Evolutionary conservation across 2,113 vertebrate genomes (phyloP).

Genomic region (Lontra canadensis): DNA sequence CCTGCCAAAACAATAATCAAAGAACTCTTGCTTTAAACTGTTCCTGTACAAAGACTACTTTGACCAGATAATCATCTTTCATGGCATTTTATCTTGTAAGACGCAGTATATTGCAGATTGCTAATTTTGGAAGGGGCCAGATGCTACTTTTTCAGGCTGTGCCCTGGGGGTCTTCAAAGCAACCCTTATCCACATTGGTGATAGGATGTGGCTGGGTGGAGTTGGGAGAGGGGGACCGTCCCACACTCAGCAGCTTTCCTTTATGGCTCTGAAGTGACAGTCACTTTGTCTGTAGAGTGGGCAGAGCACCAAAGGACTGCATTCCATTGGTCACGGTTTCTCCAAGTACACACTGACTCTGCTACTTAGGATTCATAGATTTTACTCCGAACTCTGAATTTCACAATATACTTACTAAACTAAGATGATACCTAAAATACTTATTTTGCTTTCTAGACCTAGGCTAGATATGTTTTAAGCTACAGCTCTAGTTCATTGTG

Average conservation of each 20-base stretch:
- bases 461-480: slow-evolving; percentile 67
- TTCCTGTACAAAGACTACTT: slow-evolving; percentile 77
- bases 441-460: slow-evolving; percentile 62
- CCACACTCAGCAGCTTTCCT: slow-evolving; percentile 43
- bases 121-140: slow-evolving; percentile 77
- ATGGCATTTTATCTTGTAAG: slow-evolving; percentile 73
- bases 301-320: slow-evolving; percentile 75
- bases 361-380: neutral
- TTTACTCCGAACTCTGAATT: slow-evolving; percentile 43
- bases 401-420: slow-evolving; percentile 50
- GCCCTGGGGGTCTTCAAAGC: slow-evolving; percentile 77
- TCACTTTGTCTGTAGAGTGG: neutral
- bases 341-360: neutral
- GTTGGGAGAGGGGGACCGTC: neutral
- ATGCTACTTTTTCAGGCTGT: slow-evolving; percentile 73
- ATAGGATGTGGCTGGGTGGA: neutral
- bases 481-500: slow-evolving; percentile 74
- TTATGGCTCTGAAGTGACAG: slow-evolving; percentile 21
- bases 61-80: slow-evolving; percentile 76
- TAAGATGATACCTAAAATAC: slow-evolving; percentile 55
- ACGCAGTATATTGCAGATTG: slow-evolving; percentile 72
- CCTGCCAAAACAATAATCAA: slow-evolving; percentile 71
- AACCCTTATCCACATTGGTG: slow-evolving; percentile 60
- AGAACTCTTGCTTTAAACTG: slow-evolving; percentile 66
- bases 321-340: neutral